Evolutionary conservation across 2,113 vertebrate genomes (phyloP).

Genomic region (Irena cyanogastra): DNA sequence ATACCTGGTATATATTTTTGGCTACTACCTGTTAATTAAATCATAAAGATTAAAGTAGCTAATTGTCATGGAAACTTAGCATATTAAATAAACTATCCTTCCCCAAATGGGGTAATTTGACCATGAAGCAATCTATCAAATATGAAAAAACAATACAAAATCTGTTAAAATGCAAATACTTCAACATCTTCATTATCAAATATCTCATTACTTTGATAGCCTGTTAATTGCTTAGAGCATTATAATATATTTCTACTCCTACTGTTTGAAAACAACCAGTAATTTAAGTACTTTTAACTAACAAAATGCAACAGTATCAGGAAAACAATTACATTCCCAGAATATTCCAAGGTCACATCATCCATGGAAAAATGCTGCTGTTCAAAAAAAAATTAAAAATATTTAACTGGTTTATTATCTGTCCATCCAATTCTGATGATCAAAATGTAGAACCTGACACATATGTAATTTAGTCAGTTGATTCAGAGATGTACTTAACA

Average conservation of each 20-base stretch:
- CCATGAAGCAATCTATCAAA: background rate
- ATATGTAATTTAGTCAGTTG: background rate
- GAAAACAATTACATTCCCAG: background rate
- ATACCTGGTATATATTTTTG: background rate
- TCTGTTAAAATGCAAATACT: background rate
- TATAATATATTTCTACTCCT: background rate
- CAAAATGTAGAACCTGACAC: background rate
- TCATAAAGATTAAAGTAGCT: background rate
- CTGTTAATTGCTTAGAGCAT: background rate
- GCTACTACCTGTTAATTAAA: constrained; percentile 16
- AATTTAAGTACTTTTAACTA: background rate
- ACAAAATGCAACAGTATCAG: background rate
- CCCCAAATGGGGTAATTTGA: background rate
- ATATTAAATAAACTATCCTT: background rate
- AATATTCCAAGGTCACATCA: background rate
- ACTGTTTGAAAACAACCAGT: background rate
- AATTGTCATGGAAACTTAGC: background rate
- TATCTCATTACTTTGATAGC: background rate
- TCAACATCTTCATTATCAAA: background rate
- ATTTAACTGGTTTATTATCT: background rate
- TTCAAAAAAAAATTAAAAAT: background rate
- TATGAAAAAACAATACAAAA: background rate
- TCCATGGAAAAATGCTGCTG: background rate
- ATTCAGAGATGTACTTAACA: background rate
- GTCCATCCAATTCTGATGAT: background rate